Percentiles rank a stretch among this genome's conserved stretches.
Evolutionary conservation across 2,888 invertebrate species (phyloP).

Genomic region (Tetramorium bicarinatum): DNA sequence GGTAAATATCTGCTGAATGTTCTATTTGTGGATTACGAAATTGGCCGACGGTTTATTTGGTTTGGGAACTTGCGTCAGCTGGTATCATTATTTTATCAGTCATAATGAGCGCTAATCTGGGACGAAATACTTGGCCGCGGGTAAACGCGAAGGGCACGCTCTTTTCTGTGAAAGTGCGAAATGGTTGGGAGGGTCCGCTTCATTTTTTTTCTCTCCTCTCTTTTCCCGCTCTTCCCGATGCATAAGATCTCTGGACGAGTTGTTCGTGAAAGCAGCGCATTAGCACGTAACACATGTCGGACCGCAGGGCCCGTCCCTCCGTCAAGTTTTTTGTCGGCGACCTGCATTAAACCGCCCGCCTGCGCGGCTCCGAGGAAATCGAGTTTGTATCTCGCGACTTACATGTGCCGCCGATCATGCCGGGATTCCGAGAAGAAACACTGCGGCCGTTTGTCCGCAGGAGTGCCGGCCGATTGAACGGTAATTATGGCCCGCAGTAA

Average conservation of each 20-base stretch:
- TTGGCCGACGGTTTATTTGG: constrained; percentile 13
- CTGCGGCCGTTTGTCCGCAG: constrained; percentile 48
- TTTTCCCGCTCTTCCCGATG: not conserved
- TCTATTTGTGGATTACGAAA: not conserved
- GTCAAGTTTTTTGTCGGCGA: constrained; percentile 54
- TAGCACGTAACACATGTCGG: constrained; percentile 67
- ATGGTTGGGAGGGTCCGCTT: constrained; percentile 8
- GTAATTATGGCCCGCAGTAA: constrained; percentile 70
- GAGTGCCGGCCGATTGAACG: constrained; percentile 62
- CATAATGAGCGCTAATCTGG: not conserved
- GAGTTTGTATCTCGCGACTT: constrained; percentile 49
- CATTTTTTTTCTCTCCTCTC: not conserved
- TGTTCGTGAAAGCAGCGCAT: constrained; percentile 59
- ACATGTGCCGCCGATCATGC: constrained; percentile 27
- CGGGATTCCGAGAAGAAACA: constrained; percentile 44
- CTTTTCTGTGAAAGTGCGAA: constrained; percentile 35
- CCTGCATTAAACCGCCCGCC: constrained; percentile 53
- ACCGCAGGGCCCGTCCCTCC: constrained; percentile 33
- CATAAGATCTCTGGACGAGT: constrained; percentile 32
- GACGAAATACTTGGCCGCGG: not conserved
- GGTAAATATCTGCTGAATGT: not conserved
- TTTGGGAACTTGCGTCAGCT: not conserved
- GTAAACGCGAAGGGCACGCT: not conserved
- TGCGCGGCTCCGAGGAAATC: constrained; percentile 38
- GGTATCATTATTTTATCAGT: not conserved